These are phyloP conservation scores for Pyrocephalus nanus DNA, from an alignment of 2,797 vertebrate species.

Conservation along the genomic window DNA sequence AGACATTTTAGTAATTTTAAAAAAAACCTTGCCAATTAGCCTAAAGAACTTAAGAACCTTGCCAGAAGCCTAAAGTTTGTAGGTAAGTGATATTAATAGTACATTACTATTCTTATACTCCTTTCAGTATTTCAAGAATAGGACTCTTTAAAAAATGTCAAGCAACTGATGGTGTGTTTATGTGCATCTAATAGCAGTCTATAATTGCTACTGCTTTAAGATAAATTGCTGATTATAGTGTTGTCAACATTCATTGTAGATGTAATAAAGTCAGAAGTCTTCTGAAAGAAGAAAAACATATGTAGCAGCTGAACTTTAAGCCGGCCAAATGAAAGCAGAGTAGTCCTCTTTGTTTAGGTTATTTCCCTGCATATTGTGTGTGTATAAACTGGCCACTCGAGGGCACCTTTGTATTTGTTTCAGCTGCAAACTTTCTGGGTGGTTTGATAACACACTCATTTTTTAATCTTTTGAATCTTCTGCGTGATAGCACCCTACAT, in stretches of 20 bases:
- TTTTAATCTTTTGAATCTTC: background rate
- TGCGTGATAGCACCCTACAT: background rate
- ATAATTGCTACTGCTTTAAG: background rate
- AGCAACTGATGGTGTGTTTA: background rate
- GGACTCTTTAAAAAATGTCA: background rate
- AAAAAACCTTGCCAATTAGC: background rate
- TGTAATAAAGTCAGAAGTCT: background rate
- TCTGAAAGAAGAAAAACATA: background rate
- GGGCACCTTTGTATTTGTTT: constrained; percentile 50
- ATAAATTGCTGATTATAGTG: background rate
- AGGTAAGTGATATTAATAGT: background rate
- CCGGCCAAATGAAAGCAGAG: background rate
- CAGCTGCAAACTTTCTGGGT: background rate
- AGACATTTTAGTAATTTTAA: background rate
- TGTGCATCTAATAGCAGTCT: background rate
- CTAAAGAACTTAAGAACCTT: background rate
- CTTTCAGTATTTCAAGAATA: background rate
- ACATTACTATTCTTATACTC: background rate
- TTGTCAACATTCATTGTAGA: background rate
- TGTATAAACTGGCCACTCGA: constrained; percentile 27
- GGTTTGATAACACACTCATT: accelerated
- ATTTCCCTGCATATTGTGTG: background rate
- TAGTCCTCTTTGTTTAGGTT: background rate
- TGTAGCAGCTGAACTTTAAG: background rate
- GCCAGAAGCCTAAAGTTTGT: background rate